phyloP scores from a whole-genome alignment of 2,797 vertebrate species.

The Clarias platycephalus region DNA sequence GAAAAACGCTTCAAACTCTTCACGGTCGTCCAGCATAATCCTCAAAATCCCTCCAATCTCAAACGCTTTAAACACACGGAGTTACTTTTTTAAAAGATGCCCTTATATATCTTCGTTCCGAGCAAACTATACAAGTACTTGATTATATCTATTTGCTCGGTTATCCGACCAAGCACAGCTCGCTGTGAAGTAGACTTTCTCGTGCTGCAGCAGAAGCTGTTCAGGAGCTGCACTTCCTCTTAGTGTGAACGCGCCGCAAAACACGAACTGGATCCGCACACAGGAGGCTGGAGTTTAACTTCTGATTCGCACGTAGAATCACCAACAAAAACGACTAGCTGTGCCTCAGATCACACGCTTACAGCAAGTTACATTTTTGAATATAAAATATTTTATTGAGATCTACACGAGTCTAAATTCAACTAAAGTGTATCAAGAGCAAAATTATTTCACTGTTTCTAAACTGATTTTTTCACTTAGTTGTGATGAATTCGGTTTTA shows the following conservation, averaged over 20 bases:
- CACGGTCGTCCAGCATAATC: constrained; percentile 45
- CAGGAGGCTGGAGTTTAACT: neutral
- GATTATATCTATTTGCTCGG: neutral
- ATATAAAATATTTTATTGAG: neutral
- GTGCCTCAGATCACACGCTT: neutral
- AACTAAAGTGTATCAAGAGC: neutral
- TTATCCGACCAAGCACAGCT: constrained; percentile 21
- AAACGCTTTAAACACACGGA: neutral
- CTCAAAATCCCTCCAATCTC: constrained; percentile 39
- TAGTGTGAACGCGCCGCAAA: constrained; percentile 62
- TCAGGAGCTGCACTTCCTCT: constrained; percentile 78
- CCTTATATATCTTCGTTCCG: constrained; percentile 20
- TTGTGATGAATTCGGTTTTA: neutral
- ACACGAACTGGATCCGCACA: constrained; percentile 60
- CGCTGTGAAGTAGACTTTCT: constrained; percentile 40
- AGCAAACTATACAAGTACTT: constrained; percentile 13
- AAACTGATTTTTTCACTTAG: neutral
- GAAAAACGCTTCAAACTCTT: constrained; percentile 51
- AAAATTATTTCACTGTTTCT: neutral
- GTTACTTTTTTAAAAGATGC: neutral
- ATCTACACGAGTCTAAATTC: neutral
- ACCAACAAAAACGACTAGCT: neutral
- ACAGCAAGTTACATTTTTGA: neutral
- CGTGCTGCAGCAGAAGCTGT: constrained; percentile 46
- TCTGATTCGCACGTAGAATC: neutral